Evolutionary conservation across 92 coral and sea anemone genomes (phyloP).

Genomic region (Muricea muricata): DNA sequence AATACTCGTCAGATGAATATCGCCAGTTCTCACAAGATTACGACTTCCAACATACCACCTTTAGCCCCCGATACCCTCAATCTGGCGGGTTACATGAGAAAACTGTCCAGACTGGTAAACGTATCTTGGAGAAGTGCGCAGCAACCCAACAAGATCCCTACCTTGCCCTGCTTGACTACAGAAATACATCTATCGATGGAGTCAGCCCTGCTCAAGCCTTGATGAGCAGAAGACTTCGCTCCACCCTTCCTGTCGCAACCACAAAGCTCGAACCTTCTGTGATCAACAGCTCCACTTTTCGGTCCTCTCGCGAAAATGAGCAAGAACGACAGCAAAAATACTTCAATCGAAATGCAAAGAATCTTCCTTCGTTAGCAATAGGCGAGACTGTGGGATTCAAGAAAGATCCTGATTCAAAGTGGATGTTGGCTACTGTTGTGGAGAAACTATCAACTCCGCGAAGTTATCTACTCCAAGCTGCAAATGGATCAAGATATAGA

Average conservation of each 20-base stretch:
- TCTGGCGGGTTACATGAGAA: slow-evolving; percentile 69
- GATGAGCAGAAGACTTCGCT: slow-evolving; percentile 1
- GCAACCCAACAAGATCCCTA: slow-evolving; percentile 48
- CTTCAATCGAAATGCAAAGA: slow-evolving; percentile 2
- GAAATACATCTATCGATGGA: slow-evolving; percentile 6
- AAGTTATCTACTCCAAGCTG: slow-evolving; percentile 8
- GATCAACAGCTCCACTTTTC: neutral
- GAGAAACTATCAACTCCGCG: slow-evolving; percentile 15
- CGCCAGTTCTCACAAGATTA: slow-evolving; percentile 52
- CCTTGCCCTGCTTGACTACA: slow-evolving; percentile 45
- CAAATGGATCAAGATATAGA: slow-evolving; percentile 3
- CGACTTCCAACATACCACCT: slow-evolving; percentile 62
- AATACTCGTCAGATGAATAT: slow-evolving; percentile 54
- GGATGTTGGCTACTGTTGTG: neutral
- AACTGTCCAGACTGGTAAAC: slow-evolving; percentile 59
- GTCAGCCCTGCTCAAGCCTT: slow-evolving; percentile 13
- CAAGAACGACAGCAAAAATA: slow-evolving; percentile 5
- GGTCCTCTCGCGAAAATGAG: neutral
- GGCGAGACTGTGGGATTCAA: slow-evolving; percentile 5
- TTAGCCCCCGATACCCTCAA: slow-evolving; percentile 74
- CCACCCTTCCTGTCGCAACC: neutral
- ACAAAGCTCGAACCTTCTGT: neutral
- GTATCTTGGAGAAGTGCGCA: slow-evolving; percentile 40
- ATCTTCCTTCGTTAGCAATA: slow-evolving; percentile 2
- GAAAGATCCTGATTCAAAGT: neutral